Base-by-base conservation (phyloP, 1,140 invertebrate genomes). In the Ceratitis capitata region DNA sequence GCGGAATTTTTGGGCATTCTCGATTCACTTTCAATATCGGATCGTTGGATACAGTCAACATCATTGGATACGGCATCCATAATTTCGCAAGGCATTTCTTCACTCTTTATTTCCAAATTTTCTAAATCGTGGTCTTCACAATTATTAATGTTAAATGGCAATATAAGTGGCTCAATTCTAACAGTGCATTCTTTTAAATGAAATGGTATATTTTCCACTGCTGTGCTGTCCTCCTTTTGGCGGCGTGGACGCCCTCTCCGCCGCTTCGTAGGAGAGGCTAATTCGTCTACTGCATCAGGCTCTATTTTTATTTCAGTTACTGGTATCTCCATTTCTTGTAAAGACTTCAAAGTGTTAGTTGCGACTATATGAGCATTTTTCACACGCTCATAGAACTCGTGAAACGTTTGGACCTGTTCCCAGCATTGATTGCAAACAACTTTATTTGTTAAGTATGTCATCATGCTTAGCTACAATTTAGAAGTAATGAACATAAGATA, bases 321-420 rank as follows among this genome's bases (percentile, higher is more conserved):
- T 2, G 69, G 6, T 78, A 78, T 78, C 39, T 78, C 69, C 26
- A 78, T n/a, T n/a, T 78, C 69, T 45, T 78, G 69, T n/a, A 78
- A 78, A 9, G 69, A 78, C 16, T 78, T 78, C 4, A 78, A 39
- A 1, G 69, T 78, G 39, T 83, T 83, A 29, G 1, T 83, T 53
- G 82, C 45, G 29, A 32, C 26, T 16, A 39, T 53, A 26, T 83
- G 82, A 7, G 49, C 82, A 6, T 32, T 32, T n/a, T 51, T 23
- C 16, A 83, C 82, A 29, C 49, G 45, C 3, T 29, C 14, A 39
- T 83, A 83, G 32, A 83, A 83, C 23, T 83, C 49, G 39, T 83
- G 45, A 83, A 83, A 83, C 16, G 82, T 32, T 32, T 35, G 49
- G 4, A 83, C 14, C 23, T 35, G n/a, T 49, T 53, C 49, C 82